Conservation (phyloP, 1,140 invertebrate species). For the Ceratina calcarata region DNA sequence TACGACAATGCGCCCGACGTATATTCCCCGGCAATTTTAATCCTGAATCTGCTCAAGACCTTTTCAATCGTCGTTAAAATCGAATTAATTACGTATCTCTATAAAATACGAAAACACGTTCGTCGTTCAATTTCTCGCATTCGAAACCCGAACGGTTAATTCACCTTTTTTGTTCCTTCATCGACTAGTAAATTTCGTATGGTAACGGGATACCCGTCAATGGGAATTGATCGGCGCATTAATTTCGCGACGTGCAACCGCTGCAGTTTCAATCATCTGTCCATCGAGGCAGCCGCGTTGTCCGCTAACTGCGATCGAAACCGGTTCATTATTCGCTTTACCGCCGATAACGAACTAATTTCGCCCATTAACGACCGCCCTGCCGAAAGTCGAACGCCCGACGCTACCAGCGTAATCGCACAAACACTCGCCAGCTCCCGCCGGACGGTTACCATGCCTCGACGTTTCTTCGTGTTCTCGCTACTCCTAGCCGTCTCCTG, state of each 20-base stretch:
- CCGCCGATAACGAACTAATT: conserved; percentile 44
- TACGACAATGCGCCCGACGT: too few relatives aligned
- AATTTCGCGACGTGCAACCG: conserved; percentile 6
- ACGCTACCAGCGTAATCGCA: neutral
- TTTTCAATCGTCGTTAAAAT: too few relatives aligned
- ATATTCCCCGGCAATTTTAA: too few relatives aligned
- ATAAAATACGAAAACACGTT: too few relatives aligned
- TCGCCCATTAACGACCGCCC: conserved; percentile 40
- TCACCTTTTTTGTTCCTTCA: too few relatives aligned
- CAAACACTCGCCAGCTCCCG: too few relatives aligned
- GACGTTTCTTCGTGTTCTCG: neutral
- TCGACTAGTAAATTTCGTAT: too few relatives aligned
- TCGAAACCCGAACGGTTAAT: too few relatives aligned
- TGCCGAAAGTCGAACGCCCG: neutral
- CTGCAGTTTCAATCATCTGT: conserved; percentile 17
- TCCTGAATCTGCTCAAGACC: too few relatives aligned
- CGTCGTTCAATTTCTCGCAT: too few relatives aligned
- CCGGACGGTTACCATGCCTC: conserved; percentile 5
- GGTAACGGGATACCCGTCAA: neutral
- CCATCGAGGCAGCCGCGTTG: neutral
- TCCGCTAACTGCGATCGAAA: conserved; percentile 25
- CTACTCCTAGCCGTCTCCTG: neutral
- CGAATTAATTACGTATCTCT: too few relatives aligned
- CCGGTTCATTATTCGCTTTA: conserved; percentile 52
- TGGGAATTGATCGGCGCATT: conserved; percentile 25